Evolutionary conservation across 2,113 vertebrate genomes (phyloP).

Genomic region (Ictalurus punctatus): DNA sequence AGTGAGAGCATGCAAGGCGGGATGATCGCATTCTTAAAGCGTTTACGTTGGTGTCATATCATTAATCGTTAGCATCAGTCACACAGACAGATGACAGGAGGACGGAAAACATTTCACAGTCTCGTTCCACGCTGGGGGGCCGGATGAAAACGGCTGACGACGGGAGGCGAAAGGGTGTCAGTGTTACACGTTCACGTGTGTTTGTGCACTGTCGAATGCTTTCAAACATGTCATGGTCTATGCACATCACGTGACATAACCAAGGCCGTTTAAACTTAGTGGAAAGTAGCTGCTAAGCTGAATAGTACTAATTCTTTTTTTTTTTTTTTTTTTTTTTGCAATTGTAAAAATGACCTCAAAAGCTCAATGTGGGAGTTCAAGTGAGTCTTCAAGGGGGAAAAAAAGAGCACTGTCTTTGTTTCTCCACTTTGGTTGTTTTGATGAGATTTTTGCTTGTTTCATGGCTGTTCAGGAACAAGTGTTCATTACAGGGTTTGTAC

Average conservation of each 20-base stretch:
- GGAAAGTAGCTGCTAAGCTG: background rate
- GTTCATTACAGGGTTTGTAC: background rate
- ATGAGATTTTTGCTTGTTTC: background rate
- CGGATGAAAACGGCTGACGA: slow-evolving; percentile 25
- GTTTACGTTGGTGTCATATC: slow-evolving; percentile 5
- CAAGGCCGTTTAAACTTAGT: background rate
- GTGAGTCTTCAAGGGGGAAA: background rate
- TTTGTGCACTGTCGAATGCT: slow-evolving; percentile 55
- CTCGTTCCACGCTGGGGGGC: slow-evolving; percentile 24
- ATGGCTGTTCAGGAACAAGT: background rate
- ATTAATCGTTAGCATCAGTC: slow-evolving; percentile 29
- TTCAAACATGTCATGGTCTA: slow-evolving; percentile 33
- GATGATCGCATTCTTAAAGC: slow-evolving; percentile 3
- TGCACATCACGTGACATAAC: slow-evolving; percentile 6
- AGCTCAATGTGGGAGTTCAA: background rate
- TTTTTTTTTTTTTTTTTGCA: background rate
- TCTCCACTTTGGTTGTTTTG: background rate
- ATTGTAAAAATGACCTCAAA: slow-evolving; percentile 8
- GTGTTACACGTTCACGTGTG: slow-evolving; percentile 28
- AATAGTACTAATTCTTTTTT: background rate
- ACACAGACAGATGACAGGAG: background rate
- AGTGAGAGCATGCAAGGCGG: slow-evolving; percentile 18
- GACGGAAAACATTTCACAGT: slow-evolving; percentile 48
- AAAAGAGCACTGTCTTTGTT: background rate
- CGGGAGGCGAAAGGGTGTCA: background rate